Evolutionary conservation across 2,888 invertebrate species (phyloP).

Genomic region (Phengaris arion): DNA sequence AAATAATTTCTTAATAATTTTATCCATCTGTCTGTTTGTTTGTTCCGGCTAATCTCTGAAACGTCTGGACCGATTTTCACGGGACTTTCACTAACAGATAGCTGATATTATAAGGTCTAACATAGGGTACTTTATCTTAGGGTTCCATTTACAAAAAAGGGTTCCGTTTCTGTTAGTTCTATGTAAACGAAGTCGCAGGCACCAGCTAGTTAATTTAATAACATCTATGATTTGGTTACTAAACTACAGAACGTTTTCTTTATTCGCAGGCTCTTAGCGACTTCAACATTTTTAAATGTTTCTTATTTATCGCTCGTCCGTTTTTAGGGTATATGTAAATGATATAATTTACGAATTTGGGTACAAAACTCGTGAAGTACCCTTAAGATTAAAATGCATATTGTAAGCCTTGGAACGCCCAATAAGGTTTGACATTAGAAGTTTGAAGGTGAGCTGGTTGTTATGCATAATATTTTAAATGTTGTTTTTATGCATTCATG

Average conservation of each 20-base stretch:
- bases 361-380: neutral
- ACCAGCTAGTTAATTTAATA: no score
- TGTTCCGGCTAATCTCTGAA: no score
- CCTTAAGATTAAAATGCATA: constrained; percentile 14
- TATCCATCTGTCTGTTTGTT: no score
- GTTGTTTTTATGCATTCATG: constrained; percentile 8
- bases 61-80: no score
- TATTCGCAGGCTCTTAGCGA: neutral
- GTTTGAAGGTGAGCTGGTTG: constrained; percentile 28
- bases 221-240: no score
- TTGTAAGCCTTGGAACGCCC: constrained; percentile 1
- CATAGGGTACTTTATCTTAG: no score
- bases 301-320: neutral
- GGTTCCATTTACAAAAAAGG: no score
- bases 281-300: neutral
- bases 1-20: no score
- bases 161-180: no score
- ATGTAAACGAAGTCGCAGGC: no score
- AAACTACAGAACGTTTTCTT: neutral
- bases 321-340: neutral
- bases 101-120: no score
- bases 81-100: no score
- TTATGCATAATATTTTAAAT: constrained; percentile 14
- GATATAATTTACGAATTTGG: neutral
- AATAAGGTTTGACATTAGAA: constrained; percentile 24